These are phyloP conservation scores for Trichosurus vulpecula DNA, from an alignment of 2,797 vertebrate genomes.

Conservation along the genomic window DNA sequence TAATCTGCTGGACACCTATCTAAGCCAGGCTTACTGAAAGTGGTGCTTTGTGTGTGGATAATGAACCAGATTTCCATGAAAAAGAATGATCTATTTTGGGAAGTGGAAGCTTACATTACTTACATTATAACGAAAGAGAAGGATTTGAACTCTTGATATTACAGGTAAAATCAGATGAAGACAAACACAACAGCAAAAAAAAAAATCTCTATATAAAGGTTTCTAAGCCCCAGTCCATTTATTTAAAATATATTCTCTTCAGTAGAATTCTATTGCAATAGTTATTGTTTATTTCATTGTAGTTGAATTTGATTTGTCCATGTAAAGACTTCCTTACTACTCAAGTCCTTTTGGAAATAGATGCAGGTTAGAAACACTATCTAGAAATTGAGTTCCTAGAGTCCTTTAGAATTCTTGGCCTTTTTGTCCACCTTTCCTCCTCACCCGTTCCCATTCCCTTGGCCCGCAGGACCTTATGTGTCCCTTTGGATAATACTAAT, in stretches of 20 bases:
- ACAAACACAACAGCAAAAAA: background rate
- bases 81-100: background rate
- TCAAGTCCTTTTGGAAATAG: background rate
- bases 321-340: background rate
- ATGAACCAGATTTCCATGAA: background rate
- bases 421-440: background rate
- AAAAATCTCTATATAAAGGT: background rate
- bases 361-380: background rate
- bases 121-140: too few relatives aligned
- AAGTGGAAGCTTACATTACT: background rate
- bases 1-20: background rate
- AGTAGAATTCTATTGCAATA: background rate
- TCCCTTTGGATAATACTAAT: background rate
- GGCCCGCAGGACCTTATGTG: background rate
- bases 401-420: background rate
- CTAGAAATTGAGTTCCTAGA: background rate
- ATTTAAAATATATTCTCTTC: background rate
- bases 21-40: background rate
- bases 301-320: slow-evolving; percentile 24
- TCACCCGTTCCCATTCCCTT: background rate
- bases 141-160: background rate
- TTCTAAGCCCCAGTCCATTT: background rate
- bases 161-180: too few relatives aligned
- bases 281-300: slow-evolving; percentile 14
- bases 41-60: background rate